Percentiles rank a stretch among this genome's conserved stretches.
Conservation (phyloP, 1,140 invertebrate genomes). For the Paralvinella palmiformis region DNA sequence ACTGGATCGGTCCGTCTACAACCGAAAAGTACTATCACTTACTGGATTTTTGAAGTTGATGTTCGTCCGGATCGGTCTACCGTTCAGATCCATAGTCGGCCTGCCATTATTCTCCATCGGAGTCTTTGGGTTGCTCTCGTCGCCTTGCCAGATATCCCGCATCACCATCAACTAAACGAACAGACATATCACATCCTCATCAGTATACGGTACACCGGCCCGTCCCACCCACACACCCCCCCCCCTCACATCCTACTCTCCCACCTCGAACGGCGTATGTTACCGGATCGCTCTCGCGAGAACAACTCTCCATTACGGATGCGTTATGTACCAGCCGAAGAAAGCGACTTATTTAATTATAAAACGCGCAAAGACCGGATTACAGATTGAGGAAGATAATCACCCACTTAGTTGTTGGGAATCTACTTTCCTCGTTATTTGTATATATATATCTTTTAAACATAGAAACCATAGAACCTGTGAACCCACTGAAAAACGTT, state of each 20-base stretch:
- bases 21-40: constrained; percentile 37
- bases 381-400: no score
- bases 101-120: constrained; percentile 89
- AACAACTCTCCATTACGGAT: background rate
- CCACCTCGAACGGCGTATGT: background rate
- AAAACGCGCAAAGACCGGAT: no score
- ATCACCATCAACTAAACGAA: constrained; percentile 66
- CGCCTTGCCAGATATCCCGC: constrained; percentile 79
- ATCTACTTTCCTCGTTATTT: no score
- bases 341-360: no score
- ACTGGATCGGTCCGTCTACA: background rate
- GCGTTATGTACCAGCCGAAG: background rate
- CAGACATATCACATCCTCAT: constrained; percentile 10
- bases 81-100: constrained; percentile 80
- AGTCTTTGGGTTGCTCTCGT: constrained; percentile 74
- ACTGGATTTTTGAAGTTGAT: constrained; percentile 85
- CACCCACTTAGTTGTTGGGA: no score
- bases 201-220: background rate
- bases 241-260: background rate
- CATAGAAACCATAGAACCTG: no score
- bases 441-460: no score
- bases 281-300: background rate
- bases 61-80: constrained; percentile 86
- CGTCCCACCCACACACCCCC: background rate
- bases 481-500: no score